These are phyloP conservation scores for Chondrosia reniformis DNA, from an alignment of 37 sponge, comb jelly and placozoan species.

Conservation along the genomic window DNA sequence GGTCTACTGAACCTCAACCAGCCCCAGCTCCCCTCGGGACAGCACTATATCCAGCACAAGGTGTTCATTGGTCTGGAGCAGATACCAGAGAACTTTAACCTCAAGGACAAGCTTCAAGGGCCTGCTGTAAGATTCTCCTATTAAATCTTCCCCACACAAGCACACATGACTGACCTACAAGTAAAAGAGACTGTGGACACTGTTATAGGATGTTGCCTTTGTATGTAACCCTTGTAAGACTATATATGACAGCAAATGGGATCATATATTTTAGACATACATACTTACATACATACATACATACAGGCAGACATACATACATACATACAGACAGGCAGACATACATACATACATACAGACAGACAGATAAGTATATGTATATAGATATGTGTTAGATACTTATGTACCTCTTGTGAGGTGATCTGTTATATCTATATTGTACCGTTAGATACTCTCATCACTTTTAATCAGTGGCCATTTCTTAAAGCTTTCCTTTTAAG, in stretches of 20 bases:
- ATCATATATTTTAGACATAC: no score
- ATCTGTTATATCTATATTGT: no score
- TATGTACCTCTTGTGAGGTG: not conserved
- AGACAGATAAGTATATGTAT: not conserved
- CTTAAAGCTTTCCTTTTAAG: no score
- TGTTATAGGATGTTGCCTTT: no score
- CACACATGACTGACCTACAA: no score
- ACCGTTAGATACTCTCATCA: no score
- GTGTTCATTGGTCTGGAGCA: conserved; percentile 70
- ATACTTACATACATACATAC: not conserved
- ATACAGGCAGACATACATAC: not conserved
- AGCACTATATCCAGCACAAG: conserved; percentile 82
- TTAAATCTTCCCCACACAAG: no score
- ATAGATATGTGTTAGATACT: not conserved
- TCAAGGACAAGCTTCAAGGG: conserved; percentile 57
- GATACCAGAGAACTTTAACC: conserved; percentile 45
- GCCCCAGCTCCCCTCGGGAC: not conserved
- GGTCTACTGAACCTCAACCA: not conserved
- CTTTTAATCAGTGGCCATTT: no score
- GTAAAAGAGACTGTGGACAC: no score
- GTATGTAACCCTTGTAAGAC: no score
- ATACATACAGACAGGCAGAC: not conserved
- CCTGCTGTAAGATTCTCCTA: conserved; percentile 20
- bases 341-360: not conserved
- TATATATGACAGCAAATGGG: no score